Evolutionary conservation across 2,797 vertebrate species (phyloP), one percentile per base, ranked within the genome.

Genomic region (Danio jaintianensis): DNA sequence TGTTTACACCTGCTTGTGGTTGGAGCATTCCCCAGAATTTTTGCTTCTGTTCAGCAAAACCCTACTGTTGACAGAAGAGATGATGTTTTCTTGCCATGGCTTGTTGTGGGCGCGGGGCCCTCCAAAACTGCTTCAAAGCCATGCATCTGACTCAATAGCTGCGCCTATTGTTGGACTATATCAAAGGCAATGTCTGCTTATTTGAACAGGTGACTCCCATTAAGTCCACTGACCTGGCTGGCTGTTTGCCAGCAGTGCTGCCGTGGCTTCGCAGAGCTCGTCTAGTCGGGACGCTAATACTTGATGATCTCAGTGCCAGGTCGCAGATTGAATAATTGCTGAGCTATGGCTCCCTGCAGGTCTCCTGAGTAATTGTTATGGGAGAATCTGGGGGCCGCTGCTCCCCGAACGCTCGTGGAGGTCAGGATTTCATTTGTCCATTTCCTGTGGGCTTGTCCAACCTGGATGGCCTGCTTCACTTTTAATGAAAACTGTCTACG

Each of bases 131-230:
- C 79, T 86, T 87, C 91, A 93, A 93, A 93, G 90, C 88, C 77
- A 42, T 89, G 80, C 74, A 88, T 89, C 86, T 84, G 84, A 88
- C 91, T 93, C 91, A 91, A 87, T 89, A 88, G 89, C 87, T 83
- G 87, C 85, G 90, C 90, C 91, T 89, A 91, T 90, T 86, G 87
- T 88, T 86, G 89, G 59, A 75, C 80, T 69, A 88, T 89, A 93
- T 94, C 91, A 94, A 94, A 94, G 91, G 88, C 85, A 42, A 81
- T 75, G 85, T 87, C 86, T 78, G 73, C 84, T 84, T 94, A 91
- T 95, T 95, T 94, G 92, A 94, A 94, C 94, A 95, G 94, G 94
- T 95, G 94, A 94, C 92, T 93, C 84, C 90, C 90, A 90, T 93
- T 94, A 90, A 88, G 89, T 89, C 83, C 85, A 86, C 87, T 87